Evolutionary conservation across 2,888 invertebrate genomes (phyloP).

Genomic region (Rhyacophila evoluta): DNA sequence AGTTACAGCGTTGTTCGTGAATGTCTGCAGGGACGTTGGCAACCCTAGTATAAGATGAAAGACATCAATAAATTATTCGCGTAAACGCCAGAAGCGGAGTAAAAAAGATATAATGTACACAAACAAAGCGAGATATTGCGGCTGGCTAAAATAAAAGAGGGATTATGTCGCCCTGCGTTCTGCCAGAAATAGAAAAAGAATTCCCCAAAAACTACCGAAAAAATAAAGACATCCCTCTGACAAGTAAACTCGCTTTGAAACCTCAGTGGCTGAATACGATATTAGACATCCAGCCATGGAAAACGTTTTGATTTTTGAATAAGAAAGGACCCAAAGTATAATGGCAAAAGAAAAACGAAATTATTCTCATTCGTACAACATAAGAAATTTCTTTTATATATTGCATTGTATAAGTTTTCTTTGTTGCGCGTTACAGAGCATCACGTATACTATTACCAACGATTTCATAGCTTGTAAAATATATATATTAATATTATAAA

Average conservation of each 20-base stretch:
- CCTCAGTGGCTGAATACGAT: background rate
- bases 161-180: background rate
- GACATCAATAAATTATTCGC: background rate
- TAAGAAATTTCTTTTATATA: background rate
- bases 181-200: background rate
- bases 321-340: background rate
- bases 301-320: slow-evolving; percentile 24
- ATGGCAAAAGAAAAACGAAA: background rate
- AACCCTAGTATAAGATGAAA: too few relatives aligned
- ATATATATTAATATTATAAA: too few relatives aligned
- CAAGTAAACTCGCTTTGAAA: slow-evolving; percentile 4
- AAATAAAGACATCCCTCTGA: slow-evolving; percentile 7
- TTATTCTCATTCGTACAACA: background rate
- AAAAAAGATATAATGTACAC: background rate
- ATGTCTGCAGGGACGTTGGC: too few relatives aligned
- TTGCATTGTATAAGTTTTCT: slow-evolving; percentile 13
- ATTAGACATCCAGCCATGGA: background rate
- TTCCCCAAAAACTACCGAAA: slow-evolving; percentile 5
- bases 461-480: too few relatives aligned
- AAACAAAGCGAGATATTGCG: background rate
- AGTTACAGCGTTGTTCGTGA: too few relatives aligned
- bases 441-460: too few relatives aligned
- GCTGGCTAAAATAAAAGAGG: background rate
- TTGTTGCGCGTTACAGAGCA: background rate
- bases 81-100: background rate